phyloP scores from a whole-genome alignment of 2,888 invertebrate genomes.

The Copidosoma aretas region DNA sequence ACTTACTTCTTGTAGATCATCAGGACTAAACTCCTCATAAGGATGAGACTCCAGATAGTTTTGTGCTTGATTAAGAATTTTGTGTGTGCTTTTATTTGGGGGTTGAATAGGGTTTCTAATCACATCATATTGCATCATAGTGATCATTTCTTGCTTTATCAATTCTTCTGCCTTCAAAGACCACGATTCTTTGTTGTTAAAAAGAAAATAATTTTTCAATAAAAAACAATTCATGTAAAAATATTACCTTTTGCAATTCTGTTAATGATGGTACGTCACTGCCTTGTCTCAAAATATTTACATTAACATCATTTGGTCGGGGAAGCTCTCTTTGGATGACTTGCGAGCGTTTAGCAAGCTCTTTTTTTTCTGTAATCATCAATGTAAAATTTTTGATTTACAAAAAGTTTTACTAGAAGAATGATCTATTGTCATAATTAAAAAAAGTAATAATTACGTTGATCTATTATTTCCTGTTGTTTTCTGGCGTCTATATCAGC shows the following conservation, averaged over 20 bases:
- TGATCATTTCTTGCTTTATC: slow-evolving; percentile 95
- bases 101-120: slow-evolving; percentile 74
- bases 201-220: background rate
- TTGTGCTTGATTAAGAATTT: slow-evolving; percentile 70
- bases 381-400: background rate
- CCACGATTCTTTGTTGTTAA: background rate
- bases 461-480: slow-evolving; percentile 73
- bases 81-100: slow-evolving; percentile 67
- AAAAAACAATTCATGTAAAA: background rate
- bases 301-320: slow-evolving; percentile 80
- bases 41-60: slow-evolving; percentile 87
- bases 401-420: slow-evolving; percentile 13
- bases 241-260: slow-evolving; percentile 77
- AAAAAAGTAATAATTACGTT: slow-evolving; percentile 62
- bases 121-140: slow-evolving; percentile 92
- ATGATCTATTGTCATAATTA: slow-evolving; percentile 8
- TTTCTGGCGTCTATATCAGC: slow-evolving; percentile 80
- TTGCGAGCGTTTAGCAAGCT: slow-evolving; percentile 79
- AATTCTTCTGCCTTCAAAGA: slow-evolving; percentile 83
- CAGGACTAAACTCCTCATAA: slow-evolving; percentile 75
- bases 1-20: slow-evolving; percentile 69
- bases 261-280: slow-evolving; percentile 76
- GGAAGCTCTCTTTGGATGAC: slow-evolving; percentile 86
- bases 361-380: slow-evolving; percentile 65
- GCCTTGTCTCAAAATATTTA: slow-evolving; percentile 78